phyloP scores from a whole-genome alignment of 2,113 vertebrate genomes.

The Choloepus hoffmanni region DNA sequence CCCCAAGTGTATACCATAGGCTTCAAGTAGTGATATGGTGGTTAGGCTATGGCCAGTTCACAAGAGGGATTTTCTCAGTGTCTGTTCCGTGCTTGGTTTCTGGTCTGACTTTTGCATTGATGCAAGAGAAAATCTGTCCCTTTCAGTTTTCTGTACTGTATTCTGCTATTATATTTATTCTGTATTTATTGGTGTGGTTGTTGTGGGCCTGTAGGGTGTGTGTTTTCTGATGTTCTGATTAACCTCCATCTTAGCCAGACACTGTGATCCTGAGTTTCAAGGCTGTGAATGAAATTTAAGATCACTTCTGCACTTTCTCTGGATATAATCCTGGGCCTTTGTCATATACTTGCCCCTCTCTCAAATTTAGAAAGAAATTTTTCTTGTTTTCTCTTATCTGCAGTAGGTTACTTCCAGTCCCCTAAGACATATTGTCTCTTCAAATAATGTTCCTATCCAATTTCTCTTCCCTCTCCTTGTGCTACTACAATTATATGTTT shows the following conservation, averaged over 20 bases:
- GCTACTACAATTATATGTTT: too few relatives aligned
- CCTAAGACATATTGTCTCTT: too few relatives aligned
- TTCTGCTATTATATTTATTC: too few relatives aligned
- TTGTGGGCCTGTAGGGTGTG: not conserved
- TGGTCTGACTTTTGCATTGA: not conserved
- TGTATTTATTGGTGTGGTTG: not conserved
- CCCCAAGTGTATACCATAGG: not conserved
- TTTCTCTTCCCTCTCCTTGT: too few relatives aligned
- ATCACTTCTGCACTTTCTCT: not conserved
- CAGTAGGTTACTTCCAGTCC: too few relatives aligned
- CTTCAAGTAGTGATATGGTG: not conserved
- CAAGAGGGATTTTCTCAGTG: not conserved
- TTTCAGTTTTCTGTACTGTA: not conserved
- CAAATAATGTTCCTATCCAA: too few relatives aligned
- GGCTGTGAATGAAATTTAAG: not conserved
- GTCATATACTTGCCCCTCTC: not conserved
- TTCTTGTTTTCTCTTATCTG: too few relatives aligned
- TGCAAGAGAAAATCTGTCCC: too few relatives aligned
- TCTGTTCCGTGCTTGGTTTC: not conserved
- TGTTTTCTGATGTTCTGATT: not conserved
- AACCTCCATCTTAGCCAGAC: not conserved
- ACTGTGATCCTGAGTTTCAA: not conserved
- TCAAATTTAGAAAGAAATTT: not conserved
- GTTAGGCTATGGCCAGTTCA: not conserved
- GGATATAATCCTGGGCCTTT: fast-evolving